These are phyloP conservation scores for Lathronympha strigana DNA, from an alignment of 2,888 invertebrate species.

Conservation along the genomic window DNA sequence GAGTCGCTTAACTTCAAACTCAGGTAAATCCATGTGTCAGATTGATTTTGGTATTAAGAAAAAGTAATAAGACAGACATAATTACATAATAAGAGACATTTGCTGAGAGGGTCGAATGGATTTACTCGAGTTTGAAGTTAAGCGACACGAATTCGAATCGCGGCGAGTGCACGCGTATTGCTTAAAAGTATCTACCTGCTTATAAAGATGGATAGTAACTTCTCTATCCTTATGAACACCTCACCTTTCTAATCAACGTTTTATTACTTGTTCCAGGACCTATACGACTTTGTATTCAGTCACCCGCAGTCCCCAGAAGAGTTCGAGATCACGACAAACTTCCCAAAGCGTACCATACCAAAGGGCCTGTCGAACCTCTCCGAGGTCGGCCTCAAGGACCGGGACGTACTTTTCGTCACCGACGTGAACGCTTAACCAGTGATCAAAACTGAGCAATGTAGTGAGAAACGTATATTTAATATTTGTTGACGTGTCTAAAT, in stretches of 20 bases:
- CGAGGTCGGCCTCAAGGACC: conserved; percentile 93
- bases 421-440: conserved; percentile 91
- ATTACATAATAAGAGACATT: too few relatives aligned
- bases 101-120: too few relatives aligned
- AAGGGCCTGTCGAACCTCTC: conserved; percentile 86
- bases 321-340: conserved; percentile 98
- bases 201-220: too few relatives aligned
- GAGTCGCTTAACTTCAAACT: too few relatives aligned
- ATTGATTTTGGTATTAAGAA: too few relatives aligned
- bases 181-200: too few relatives aligned
- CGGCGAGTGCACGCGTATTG: too few relatives aligned
- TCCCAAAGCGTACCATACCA: conserved; percentile 93
- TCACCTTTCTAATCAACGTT: background rate
- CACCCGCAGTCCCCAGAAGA: conserved; percentile 96
- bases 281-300: conserved; percentile 98
- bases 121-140: too few relatives aligned
- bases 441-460: conserved; percentile 17
- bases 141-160: too few relatives aligned
- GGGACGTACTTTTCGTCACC: conserved; percentile 97
- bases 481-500: conserved; percentile 2
- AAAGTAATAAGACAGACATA: too few relatives aligned
- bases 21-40: too few relatives aligned
- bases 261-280: conserved; percentile 86
- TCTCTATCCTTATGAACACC: too few relatives aligned
- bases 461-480: conserved; percentile 18